Evolutionary conservation across 1,140 invertebrate species (phyloP), one percentile per base, ranked within the genome.

Genomic region (Triops longicaudatus): DNA sequence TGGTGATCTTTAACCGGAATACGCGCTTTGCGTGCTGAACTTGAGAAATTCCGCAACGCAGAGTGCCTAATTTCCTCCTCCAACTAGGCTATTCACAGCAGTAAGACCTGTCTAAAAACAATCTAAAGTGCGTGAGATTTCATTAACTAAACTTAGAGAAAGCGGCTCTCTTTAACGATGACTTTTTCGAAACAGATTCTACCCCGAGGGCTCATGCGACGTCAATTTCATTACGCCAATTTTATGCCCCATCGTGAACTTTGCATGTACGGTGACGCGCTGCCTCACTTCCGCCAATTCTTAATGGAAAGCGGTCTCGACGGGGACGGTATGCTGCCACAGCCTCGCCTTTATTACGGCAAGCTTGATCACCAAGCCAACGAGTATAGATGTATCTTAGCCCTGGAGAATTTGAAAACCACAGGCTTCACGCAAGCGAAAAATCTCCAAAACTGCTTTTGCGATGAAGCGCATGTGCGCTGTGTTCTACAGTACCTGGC

Each of bases 181-280:
- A 63, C 17, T 63, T 6, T 5, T n/a, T n/a, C 14, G 6, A 63
- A 63, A 17, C 1, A 63, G 50, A 63, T 63, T 6, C n/a, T 63
- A 7, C 50, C 50, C 10, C 50, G 50, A 6, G 50, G 14, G 10
- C 22, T 63, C 4, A n/a, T 6, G 14, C 50, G 50, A 63, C 50
- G 50, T 22, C 50, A 63, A 22, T 63, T 63, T 63, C 50, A 63
- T 63, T 63, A 63, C 50, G 50, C 50, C 50, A 63, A 63, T 7
- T 63, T 63, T 3, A 63, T 63, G 50, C 50, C 50, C 50, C 50
- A 63, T 63, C 50, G 50, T 6, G 50, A 63, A 63, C 50, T 63
- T 63, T 63, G 50, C 50, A 63, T 63, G 6, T 63, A 63, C 50
- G 6, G 50, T 3, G 50, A 63, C 14, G 50, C 17, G 9, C 17